Base-by-base conservation (phyloP, 2,888 invertebrate species). In the Antheraea assamensis region DNA sequence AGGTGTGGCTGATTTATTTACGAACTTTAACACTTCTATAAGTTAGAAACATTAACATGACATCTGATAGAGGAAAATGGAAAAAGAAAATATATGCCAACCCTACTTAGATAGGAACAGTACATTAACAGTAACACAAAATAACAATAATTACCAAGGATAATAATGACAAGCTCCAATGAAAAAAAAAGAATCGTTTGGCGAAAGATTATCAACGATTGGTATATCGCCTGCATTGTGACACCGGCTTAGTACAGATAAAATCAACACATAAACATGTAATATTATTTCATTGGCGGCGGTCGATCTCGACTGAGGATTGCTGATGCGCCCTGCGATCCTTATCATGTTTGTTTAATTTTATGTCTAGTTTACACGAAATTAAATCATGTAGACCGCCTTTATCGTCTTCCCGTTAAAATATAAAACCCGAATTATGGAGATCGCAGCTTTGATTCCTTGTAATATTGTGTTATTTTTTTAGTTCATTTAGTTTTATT, bases 231-330 rank as follows among this genome's bases (percentile, higher is more conserved):
- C 35, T 15, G n/a, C 35, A 74, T 68, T 74, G 35, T 52, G 68
- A 74, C 71, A 55, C 52, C 31, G 31, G 35, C 71, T 27, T 35
- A 17, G 42, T 49, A 66, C 17, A 90, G 91, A 91, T 91, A 85
- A 78, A 82, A 91, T 91, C 91, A 79, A 77, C 66, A 78, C 85
- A 86, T 92, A 92, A 92, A 92, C 87, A 83, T 84, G 80, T 84
- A 82, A 88, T 86, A 90, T 91, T 91, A 92, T 92, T 88, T 84
- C 88, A 87, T 86, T 81, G 82, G 74, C 77, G 74, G 78, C 77
- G 74, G 78, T 79, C 84, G 89, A 90, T 89, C 83, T 81, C 79
- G 77, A 76, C 81, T 86, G 85, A 80, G 83, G 90, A 88, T 88
- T 83, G 82, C 81, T 85, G 86, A 86, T 83, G 82, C 78, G 76